These are phyloP conservation scores for Promerops cafer DNA, from an alignment of 2,113 vertebrate species.

Conservation along the genomic window DNA sequence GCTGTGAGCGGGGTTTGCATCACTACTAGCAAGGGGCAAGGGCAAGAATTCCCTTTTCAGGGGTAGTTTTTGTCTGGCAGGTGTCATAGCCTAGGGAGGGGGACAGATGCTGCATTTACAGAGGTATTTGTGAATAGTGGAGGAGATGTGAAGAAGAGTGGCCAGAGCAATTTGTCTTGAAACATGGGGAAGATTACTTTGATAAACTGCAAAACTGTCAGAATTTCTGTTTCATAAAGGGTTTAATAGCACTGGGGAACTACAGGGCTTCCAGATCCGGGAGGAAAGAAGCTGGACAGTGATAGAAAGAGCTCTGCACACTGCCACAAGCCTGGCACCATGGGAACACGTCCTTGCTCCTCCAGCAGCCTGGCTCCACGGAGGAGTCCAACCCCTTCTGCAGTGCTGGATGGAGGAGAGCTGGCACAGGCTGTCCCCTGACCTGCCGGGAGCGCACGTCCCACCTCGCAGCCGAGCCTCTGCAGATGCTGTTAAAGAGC, in stretches of 20 bases:
- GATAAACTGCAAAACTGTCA: background rate
- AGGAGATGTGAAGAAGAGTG: background rate
- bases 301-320: background rate
- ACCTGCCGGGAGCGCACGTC: fast-evolving
- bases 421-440: fast-evolving
- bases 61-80: background rate
- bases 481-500: fast-evolving
- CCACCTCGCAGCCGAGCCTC: background rate
- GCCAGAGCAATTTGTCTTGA: background rate
- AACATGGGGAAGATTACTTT: background rate
- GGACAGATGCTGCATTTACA: background rate
- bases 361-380: background rate
- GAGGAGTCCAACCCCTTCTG: background rate
- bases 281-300: background rate
- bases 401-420: background rate
- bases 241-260: background rate
- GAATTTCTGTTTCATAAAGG: background rate
- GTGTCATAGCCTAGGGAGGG: background rate
- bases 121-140: background rate
- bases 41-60: background rate
- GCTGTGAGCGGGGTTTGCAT: background rate
- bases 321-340: background rate
- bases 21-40: background rate
- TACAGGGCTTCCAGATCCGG: background rate
- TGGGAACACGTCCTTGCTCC: background rate